Evolutionary conservation across 2,113 vertebrate species (phyloP).

Genomic region (Myrmophylax atrothorax): DNA sequence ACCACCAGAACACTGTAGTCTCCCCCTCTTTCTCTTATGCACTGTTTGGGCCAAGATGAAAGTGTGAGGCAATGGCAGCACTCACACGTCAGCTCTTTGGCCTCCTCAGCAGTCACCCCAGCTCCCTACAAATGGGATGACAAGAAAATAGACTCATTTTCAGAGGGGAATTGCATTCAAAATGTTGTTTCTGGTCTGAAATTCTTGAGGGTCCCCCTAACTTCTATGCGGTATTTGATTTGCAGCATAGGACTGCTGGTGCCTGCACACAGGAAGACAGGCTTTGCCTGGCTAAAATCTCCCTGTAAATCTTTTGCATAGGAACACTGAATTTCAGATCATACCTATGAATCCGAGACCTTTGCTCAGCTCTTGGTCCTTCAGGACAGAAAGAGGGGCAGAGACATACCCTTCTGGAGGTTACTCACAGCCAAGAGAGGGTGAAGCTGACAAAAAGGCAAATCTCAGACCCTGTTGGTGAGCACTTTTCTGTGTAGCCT

Average conservation of each 20-base stretch:
- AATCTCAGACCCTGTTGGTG: fast-evolving
- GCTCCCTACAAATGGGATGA: neutral
- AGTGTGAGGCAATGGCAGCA: neutral
- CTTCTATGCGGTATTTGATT: neutral
- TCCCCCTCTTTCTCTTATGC: fast-evolving
- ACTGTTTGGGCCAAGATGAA: fast-evolving
- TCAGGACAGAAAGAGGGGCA: neutral
- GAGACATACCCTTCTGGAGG: neutral
- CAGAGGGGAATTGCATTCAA: neutral
- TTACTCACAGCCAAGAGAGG: neutral
- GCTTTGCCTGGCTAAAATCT: neutral
- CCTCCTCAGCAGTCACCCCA: fast-evolving
- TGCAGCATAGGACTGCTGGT: fast-evolving
- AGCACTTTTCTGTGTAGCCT: neutral
- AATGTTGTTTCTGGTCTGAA: neutral
- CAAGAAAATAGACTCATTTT: neutral
- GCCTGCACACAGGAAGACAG: fast-evolving
- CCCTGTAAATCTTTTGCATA: neutral
- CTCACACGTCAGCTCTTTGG: neutral
- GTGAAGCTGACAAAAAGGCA: neutral
- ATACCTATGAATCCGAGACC: neutral
- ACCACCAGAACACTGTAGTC: neutral
- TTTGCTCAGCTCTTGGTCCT: neutral
- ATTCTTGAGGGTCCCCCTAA: neutral
- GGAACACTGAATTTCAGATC: neutral